Conservation (phyloP, 2,113 vertebrate species). For the Rhizomys pruinosus region DNA sequence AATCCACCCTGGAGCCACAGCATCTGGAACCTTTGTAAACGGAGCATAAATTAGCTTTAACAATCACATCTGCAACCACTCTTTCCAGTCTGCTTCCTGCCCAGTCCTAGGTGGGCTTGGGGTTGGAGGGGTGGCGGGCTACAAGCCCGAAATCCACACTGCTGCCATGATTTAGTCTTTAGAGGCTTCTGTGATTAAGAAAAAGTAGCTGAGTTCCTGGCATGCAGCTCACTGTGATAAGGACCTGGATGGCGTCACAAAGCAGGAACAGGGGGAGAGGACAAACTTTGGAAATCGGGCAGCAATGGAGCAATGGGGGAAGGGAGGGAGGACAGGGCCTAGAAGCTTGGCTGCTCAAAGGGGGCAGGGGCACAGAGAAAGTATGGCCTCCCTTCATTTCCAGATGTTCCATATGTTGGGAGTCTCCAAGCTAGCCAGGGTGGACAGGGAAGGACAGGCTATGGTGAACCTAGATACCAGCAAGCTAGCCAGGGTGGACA, state of each 20-base stretch:
- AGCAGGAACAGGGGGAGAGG: not conserved
- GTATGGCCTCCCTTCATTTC: not conserved
- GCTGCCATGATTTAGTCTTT: not conserved
- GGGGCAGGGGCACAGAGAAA: accelerated
- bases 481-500: too few relatives aligned
- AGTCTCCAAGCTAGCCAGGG: not conserved
- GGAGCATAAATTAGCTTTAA: conserved; percentile 71
- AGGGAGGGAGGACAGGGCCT: not conserved
- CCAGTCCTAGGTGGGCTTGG: not conserved
- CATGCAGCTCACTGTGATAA: accelerated
- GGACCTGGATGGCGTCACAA: not conserved
- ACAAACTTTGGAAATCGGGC: too few relatives aligned
- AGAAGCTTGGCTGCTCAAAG: not conserved
- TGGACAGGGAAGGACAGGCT: not conserved
- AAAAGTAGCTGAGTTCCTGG: not conserved
- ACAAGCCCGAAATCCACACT: accelerated
- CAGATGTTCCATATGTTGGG: not conserved
- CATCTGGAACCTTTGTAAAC: conserved; percentile 70
- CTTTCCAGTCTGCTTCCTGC: conserved; percentile 26
- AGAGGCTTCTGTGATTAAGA: conserved; percentile 1
- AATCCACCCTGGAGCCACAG: conserved; percentile 14
- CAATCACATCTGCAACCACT: conserved; percentile 17
- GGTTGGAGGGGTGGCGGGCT: not conserved
- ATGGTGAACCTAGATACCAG: not conserved
- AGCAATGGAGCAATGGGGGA: not conserved